Evolutionary conservation across 2,888 invertebrate genomes (phyloP).

Genomic region (Teleiodes luculella): DNA sequence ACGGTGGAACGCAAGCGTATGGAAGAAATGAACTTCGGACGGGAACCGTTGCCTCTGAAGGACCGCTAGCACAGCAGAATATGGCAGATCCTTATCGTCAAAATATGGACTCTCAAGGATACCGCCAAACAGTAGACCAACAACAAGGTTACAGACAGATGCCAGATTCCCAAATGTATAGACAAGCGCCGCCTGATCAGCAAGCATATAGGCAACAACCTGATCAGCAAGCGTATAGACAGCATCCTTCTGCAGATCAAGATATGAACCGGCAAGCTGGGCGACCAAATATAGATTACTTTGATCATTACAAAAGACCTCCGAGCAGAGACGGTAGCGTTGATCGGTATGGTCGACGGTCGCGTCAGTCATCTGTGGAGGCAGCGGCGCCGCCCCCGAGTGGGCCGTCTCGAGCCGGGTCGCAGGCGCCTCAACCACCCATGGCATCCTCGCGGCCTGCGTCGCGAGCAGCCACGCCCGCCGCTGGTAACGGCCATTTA

Average conservation of each 20-base stretch:
- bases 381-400: constrained; percentile 64
- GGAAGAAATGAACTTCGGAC: constrained; percentile 58
- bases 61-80: constrained; percentile 32
- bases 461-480: constrained; percentile 70
- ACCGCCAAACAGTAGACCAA: constrained; percentile 46
- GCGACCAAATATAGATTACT: constrained; percentile 89
- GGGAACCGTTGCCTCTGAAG: constrained; percentile 65
- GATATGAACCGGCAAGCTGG: constrained; percentile 50
- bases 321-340: constrained; percentile 93
- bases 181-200: constrained; percentile 45
- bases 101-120: constrained; percentile 47
- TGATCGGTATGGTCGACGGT: constrained; percentile 87
- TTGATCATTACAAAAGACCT: constrained; percentile 95
- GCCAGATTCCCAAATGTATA: constrained; percentile 45
- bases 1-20: constrained; percentile 45
- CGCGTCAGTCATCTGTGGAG: constrained; percentile 89
- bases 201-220: constrained; percentile 64
- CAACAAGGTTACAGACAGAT: constrained; percentile 57
- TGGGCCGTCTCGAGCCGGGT: constrained; percentile 82
- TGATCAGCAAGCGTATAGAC: constrained; percentile 64
- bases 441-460: constrained; percentile 78
- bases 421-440: constrained; percentile 86
- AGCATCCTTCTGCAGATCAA: constrained; percentile 61
- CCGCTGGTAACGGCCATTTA: constrained; percentile 82
- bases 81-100: constrained; percentile 32